Conservation (phyloP, 2,888 invertebrate genomes). For the Carabus problematicus region DNA sequence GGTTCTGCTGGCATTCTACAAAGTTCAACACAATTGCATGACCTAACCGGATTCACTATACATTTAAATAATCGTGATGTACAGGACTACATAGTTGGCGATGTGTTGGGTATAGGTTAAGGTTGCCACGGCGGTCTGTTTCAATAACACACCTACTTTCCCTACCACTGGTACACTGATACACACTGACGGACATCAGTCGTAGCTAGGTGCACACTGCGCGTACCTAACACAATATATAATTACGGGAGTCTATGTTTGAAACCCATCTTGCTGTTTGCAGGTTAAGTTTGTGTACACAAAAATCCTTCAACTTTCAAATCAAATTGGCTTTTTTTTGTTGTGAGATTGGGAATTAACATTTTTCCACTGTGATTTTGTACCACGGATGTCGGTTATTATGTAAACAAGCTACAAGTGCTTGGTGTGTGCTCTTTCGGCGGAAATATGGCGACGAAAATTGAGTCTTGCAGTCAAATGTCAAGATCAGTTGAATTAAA, state of each 20-base stretch:
- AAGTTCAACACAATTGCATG: conserved; percentile 45
- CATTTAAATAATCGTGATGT: conserved; percentile 49
- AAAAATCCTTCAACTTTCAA: conserved; percentile 1
- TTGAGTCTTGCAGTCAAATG: no score
- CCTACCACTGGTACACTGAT: conserved; percentile 8
- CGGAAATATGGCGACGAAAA: no score
- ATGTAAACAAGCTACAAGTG: no score
- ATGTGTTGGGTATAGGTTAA: conserved; percentile 48
- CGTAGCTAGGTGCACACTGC: conserved; percentile 5
- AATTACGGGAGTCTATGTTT: conserved; percentile 22
- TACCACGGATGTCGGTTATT: no score
- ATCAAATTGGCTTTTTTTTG: no score
- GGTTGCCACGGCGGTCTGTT: conserved; percentile 45
- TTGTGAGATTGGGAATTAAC: no score
- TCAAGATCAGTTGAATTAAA: no score
- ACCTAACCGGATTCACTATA: conserved; percentile 48
- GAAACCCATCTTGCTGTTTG: not conserved
- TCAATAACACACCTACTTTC: conserved; percentile 45
- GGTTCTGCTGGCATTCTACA: conserved; percentile 36
- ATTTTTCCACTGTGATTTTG: no score
- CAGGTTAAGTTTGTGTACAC: not conserved
- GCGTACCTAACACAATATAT: conserved; percentile 11
- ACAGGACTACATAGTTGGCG: conserved; percentile 44
- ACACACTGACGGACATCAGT: not conserved
- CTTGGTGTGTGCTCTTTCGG: no score